These are phyloP conservation scores for Plebejus melissa DNA, from an alignment of 2,888 invertebrate species.

Conservation along the genomic window DNA sequence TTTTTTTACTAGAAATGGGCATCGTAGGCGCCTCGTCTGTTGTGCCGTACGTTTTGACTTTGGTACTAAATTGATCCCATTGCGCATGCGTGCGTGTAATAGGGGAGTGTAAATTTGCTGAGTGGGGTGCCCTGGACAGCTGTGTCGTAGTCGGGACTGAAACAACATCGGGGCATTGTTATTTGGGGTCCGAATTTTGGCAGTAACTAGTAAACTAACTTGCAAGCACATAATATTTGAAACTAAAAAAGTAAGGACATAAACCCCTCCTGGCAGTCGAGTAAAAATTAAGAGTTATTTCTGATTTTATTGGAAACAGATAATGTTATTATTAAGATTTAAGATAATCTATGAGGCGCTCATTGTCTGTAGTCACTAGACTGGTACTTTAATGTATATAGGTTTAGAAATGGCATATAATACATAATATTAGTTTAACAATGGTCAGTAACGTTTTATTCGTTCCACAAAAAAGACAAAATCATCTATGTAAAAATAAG, in stretches of 20 bases:
- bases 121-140: conserved; percentile 67
- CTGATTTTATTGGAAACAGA: background rate
- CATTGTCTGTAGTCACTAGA: background rate
- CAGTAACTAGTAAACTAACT: background rate
- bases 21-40: conserved; percentile 57
- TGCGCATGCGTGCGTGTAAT: conserved; percentile 71
- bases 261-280: no score
- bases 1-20: conserved; percentile 53
- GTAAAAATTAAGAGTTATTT: background rate
- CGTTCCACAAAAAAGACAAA: background rate
- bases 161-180: conserved; percentile 5
- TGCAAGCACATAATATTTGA: background rate
- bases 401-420: no score
- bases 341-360: background rate
- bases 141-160: conserved; percentile 48
- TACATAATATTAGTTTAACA: no score
- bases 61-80: conserved; percentile 55
- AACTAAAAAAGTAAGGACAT: background rate
- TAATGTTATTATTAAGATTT: no score
- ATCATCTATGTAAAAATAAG: background rate
- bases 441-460: background rate
- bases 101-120: conserved; percentile 63
- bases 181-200: conserved; percentile 1
- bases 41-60: conserved; percentile 50
- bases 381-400: background rate